Evolutionary conservation across 2,888 invertebrate genomes (phyloP), one percentile per base, ranked within the genome.

Genomic region (Podabrus alpinus): DNA sequence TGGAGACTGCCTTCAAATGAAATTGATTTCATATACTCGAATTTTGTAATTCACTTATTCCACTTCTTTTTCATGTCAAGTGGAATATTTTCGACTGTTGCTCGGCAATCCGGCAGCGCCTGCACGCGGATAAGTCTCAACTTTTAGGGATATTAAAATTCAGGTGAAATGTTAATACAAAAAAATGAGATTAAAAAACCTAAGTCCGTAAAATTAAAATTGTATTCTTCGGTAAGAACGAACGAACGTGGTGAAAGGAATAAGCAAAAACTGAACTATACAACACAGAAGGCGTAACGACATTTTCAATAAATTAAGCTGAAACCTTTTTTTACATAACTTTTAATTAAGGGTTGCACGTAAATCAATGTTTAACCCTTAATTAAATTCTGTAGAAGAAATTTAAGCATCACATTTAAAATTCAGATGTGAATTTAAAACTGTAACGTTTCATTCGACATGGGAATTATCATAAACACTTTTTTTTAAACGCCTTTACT

Each of bases 11-110:
- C 66, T 66, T 64, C 45, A 73, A 73, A 73, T 69, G 64, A 69
- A 73, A 69, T 73, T 69, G 69, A 73, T 73, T 73, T 69, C 45
- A 45, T 45, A 13, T n/a, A 45, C 45, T 15, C 60, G 15, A 62
- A 62, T 73, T 64, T 68, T 59, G 66, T 69, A 73, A 64, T 69
- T 66, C 29, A 66, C 61, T 73, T 69, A 73, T 69, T 69, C 69
- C 24, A 66, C 66, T 67, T 64, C 13, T 17, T 64, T 69, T 62
- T 67, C 72, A 68, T 64, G 45, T 45, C 45, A n/a, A 45, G n/a
- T n/a, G n/a, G 9, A 45, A 45, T 45, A 45, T 45, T n/a, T 45
- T 45, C n/a, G n/a, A n/a, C 45, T 45, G n/a, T 29, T 45, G 45
- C n/a, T 45, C n/a, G 45, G n/a, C 9, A 45, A 45, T 45, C 45